A percentile compares a stretch with the other conserved stretches of the same genome.
These are phyloP conservation scores for Trachemys scripta DNA, from an alignment of 2,113 vertebrate species.

Conservation along the genomic window DNA sequence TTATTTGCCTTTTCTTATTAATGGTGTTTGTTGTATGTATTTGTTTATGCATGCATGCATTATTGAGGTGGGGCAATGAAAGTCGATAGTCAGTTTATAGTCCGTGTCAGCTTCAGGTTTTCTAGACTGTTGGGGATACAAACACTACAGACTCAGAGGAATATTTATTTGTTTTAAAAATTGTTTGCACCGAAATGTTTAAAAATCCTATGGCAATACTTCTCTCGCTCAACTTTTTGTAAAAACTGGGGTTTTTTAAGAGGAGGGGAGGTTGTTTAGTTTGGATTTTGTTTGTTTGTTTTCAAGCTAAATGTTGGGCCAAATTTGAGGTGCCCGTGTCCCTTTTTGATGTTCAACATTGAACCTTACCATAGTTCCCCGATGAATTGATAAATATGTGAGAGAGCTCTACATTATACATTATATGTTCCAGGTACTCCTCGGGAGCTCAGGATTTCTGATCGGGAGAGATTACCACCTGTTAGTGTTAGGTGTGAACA, in stretches of 20 bases:
- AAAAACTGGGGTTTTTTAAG: neutral
- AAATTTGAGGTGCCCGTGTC: neutral
- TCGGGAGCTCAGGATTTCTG: neutral
- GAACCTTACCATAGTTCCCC: neutral
- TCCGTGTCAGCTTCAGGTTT: neutral
- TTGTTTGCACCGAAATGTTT: neutral
- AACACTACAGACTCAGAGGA: neutral
- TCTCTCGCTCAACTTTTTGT: neutral
- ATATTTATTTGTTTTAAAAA: neutral
- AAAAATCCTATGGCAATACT: neutral
- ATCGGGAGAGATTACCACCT: neutral
- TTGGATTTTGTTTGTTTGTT: neutral
- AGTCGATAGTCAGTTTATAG: neutral
- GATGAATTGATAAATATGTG: neutral
- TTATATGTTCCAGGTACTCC: neutral
- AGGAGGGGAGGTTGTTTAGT: neutral
- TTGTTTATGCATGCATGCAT: neutral
- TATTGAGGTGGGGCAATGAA: neutral
- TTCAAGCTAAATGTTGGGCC: neutral
- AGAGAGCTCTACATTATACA: neutral
- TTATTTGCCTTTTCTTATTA: neutral
- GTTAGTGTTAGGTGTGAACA: neutral
- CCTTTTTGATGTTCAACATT: neutral
- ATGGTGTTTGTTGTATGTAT: neutral
- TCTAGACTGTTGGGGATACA: neutral